Conservation (phyloP, 2,113 vertebrate genomes). For the Phodopus roborovskii region DNA sequence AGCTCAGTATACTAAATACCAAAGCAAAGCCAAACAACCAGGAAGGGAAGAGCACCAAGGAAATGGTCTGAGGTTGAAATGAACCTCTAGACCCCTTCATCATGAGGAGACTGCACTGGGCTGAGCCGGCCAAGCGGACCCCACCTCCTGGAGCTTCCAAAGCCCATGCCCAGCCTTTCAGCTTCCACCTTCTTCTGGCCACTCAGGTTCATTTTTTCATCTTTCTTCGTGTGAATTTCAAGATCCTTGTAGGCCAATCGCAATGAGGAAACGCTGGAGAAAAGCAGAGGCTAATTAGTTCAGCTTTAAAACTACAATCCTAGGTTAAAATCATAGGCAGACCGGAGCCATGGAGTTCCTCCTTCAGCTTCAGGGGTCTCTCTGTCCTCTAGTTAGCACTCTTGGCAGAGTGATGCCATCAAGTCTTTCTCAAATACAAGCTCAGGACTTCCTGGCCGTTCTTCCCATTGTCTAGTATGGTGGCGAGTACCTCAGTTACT, state of each 20-base stretch:
- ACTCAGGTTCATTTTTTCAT: slow-evolving; percentile 87
- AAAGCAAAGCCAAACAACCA: neutral
- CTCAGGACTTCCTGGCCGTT: neutral
- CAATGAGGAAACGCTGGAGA: slow-evolving; percentile 89
- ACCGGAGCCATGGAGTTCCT: rapidly evolving
- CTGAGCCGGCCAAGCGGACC: neutral
- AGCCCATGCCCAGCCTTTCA: slow-evolving; percentile 95
- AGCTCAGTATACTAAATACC: neutral
- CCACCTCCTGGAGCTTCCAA: slow-evolving; percentile 88
- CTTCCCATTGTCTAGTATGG: neutral
- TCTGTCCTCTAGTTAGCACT: neutral
- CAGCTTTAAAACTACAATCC: neutral
- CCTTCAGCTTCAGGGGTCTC: neutral
- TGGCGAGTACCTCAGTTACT: rapidly evolving
- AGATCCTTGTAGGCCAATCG: slow-evolving; percentile 93
- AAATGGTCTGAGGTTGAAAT: rapidly evolving
- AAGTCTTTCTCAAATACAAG: neutral
- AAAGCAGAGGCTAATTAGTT: neutral
- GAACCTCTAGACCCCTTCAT: rapidly evolving
- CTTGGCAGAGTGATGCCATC: too few relatives aligned
- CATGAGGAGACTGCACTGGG: rapidly evolving
- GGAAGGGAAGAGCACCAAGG: neutral
- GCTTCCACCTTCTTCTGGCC: slow-evolving; percentile 91
- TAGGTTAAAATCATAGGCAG: neutral
- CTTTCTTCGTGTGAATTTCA: slow-evolving; percentile 90